A percentile compares a stretch with the other conserved stretches of the same genome.
These are phyloP conservation scores for Hedychridium roseum DNA, from an alignment of 2,888 invertebrate genomes.

Conservation along the genomic window DNA sequence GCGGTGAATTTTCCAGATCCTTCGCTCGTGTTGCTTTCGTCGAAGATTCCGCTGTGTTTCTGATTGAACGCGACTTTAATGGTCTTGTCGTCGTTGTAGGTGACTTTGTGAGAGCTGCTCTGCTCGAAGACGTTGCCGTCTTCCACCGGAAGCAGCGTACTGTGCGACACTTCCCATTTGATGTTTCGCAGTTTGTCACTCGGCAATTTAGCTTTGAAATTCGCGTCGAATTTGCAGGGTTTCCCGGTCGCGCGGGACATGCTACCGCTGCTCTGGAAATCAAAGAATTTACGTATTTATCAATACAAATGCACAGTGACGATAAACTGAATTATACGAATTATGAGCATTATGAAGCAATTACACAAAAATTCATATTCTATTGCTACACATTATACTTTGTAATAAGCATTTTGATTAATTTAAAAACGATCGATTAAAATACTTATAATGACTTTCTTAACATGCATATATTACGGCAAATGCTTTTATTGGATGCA, in stretches of 20 bases:
- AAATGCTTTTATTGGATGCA: no score
- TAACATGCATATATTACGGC: no score
- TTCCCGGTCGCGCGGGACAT: conserved; percentile 43
- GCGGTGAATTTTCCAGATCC: conserved; percentile 64
- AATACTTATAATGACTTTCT: background rate
- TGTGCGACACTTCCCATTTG: conserved; percentile 63
- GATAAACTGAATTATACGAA: background rate
- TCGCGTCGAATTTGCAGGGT: conserved; percentile 65
- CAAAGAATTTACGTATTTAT: background rate
- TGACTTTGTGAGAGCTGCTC: conserved; percentile 61
- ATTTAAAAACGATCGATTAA: no score
- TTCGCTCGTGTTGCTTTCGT: conserved; percentile 58
- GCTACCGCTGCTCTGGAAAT: conserved; percentile 40
- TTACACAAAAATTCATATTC: no score
- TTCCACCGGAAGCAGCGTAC: conserved; percentile 48
- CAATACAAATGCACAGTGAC: no score
- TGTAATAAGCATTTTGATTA: no score
- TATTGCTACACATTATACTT: no score
- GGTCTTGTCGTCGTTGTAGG: conserved; percentile 67
- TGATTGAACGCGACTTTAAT: conserved; percentile 62
- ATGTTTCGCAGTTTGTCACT: conserved; percentile 69
- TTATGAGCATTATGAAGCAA: no score
- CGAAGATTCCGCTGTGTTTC: conserved; percentile 33
- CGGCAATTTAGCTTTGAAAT: conserved; percentile 67
- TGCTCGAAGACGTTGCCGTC: conserved; percentile 48